phyloP scores from a whole-genome alignment of 2,113 vertebrate genomes.

The Polypterus senegalus region DNA sequence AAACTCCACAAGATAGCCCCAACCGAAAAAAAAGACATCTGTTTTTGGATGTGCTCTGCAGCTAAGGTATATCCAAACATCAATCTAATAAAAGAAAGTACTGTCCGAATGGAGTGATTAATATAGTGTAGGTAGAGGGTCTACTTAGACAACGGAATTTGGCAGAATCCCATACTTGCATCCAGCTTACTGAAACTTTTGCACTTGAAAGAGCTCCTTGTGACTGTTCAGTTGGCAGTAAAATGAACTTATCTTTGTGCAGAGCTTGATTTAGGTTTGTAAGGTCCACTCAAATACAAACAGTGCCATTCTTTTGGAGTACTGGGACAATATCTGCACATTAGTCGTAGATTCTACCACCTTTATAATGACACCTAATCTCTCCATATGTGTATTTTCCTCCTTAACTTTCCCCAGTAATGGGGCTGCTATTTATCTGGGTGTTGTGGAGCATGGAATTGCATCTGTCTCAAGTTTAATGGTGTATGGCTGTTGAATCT shows the following conservation, averaged over 20 bases:
- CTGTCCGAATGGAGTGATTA: background rate
- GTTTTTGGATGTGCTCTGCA: background rate
- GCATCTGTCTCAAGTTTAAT: constrained; percentile 2
- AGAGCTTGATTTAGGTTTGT: background rate
- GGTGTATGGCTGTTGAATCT: constrained; percentile 1
- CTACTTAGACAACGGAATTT: background rate
- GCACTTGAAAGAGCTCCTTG: background rate
- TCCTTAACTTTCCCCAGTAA: background rate
- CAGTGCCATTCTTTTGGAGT: background rate
- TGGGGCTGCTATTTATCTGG: background rate
- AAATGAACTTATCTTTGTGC: too few relatives aligned
- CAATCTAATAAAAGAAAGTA: background rate
- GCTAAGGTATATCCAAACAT: background rate
- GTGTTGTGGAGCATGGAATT: background rate
- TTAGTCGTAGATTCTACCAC: background rate
- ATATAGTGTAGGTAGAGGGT: background rate
- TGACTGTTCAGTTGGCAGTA: background rate
- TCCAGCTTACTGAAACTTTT: background rate
- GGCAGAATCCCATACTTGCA: background rate
- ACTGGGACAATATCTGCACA: background rate
- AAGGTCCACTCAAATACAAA: background rate
- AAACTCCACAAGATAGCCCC: background rate
- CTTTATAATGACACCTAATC: background rate
- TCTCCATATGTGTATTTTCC: background rate
- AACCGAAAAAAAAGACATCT: background rate